Conservation (phyloP, 1,140 invertebrate species). For the Papilio dardanus region DNA sequence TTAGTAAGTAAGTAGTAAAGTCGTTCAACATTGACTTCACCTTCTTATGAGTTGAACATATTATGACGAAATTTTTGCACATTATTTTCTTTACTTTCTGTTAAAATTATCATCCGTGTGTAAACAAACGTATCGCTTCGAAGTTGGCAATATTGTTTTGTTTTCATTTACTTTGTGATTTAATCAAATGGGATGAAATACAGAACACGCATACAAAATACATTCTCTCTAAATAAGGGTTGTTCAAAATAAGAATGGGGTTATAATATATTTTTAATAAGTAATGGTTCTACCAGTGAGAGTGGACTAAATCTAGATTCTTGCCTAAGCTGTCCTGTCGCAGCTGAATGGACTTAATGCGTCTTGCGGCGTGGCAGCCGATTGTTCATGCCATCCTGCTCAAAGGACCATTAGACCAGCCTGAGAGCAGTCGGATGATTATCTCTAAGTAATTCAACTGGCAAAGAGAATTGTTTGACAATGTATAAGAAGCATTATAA, state of each 20-base stretch:
- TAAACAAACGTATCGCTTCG: background rate
- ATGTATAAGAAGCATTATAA: background rate
- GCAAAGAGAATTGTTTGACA: slow-evolving; percentile 3
- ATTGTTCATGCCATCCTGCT: background rate
- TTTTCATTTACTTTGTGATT: background rate
- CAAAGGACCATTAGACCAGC: slow-evolving; percentile 1
- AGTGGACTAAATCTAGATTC: background rate
- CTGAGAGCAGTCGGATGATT: background rate
- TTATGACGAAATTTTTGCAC: background rate
- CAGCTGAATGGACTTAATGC: slow-evolving; percentile 14
- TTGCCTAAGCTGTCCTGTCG: background rate
- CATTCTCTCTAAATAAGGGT: too few relatives aligned
- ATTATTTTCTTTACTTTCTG: background rate
- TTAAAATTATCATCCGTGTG: background rate
- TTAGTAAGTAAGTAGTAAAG: too few relatives aligned
- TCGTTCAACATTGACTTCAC: background rate
- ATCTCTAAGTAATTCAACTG: background rate
- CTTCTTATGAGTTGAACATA: background rate
- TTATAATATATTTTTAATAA: too few relatives aligned
- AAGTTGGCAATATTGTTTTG: background rate
- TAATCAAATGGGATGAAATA: background rate
- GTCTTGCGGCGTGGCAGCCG: background rate
- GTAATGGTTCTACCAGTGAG: background rate
- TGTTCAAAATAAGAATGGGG: too few relatives aligned
- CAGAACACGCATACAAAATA: too few relatives aligned